phyloP scores from a whole-genome alignment of 2,888 invertebrate species.

The Chironomus riparius region DNA sequence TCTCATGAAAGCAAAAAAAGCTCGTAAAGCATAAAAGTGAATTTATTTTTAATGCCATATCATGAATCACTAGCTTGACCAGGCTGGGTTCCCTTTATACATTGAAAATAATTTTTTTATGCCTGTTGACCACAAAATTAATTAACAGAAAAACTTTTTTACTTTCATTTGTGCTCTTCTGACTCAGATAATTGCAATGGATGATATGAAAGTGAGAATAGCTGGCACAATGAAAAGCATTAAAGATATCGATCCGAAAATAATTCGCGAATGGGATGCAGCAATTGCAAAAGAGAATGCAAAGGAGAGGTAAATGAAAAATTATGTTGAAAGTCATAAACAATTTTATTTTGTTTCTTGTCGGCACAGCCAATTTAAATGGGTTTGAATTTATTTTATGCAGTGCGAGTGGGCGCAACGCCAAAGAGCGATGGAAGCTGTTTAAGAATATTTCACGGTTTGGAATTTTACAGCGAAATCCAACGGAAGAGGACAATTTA shows the following conservation, averaged over 20 bases:
- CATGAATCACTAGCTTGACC: background rate
- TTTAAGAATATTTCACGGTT: constrained; percentile 40
- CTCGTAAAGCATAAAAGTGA: too few relatives aligned
- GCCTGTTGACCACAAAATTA: background rate
- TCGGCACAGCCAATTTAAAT: too few relatives aligned
- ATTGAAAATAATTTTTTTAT: background rate
- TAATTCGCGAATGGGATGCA: constrained; percentile 46
- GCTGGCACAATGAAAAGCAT: constrained; percentile 51
- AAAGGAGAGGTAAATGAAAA: constrained; percentile 32
- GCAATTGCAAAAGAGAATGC: constrained; percentile 40
- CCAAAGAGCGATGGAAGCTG: constrained; percentile 46
- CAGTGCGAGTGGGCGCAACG: constrained; percentile 42
- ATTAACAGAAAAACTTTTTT: background rate
- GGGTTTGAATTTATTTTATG: background rate
- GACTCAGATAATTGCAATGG: constrained; percentile 64
- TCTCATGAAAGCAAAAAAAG: too few relatives aligned
- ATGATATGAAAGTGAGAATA: constrained; percentile 57
- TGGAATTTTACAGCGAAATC: constrained; percentile 32
- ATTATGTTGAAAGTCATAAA: background rate
- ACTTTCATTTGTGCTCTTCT: background rate
- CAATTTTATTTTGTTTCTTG: background rate
- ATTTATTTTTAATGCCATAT: background rate
- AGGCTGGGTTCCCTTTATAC: background rate
- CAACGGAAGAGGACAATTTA: constrained; percentile 29
- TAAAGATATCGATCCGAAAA: constrained; percentile 46